phyloP scores from a whole-genome alignment of 2,113 vertebrate genomes.

The Pristiophorus japonicus region DNA sequence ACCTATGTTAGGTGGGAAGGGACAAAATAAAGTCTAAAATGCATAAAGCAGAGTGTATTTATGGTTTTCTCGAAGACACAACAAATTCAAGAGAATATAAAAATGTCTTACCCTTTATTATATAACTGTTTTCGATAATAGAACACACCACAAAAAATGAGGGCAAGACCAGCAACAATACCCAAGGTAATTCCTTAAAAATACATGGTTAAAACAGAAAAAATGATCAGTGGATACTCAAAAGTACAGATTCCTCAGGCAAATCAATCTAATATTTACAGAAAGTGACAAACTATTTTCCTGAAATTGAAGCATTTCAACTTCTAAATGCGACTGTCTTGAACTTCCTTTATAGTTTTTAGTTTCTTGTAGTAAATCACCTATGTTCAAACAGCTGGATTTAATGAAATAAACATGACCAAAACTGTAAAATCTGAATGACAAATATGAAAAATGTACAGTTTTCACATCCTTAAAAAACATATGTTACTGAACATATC shows the following conservation, averaged over 20 bases:
- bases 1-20: too few species aligned
- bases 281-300: neutral
- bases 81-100: neutral
- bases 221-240: neutral
- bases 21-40: neutral
- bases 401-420: neutral
- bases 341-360: neutral
- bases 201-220: neutral
- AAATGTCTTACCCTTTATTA: neutral
- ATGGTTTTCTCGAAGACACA: neutral
- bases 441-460: neutral
- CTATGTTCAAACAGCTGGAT: neutral
- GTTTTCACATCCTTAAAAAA: neutral
- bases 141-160: neutral
- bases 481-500: neutral
- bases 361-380: neutral
- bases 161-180: neutral
- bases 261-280: neutral
- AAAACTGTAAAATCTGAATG: neutral
- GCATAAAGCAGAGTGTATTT: neutral
- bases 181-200: neutral
- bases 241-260: neutral
- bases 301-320: neutral
- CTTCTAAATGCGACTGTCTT: neutral
- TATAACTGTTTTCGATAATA: neutral